Percentiles rank a stretch among this genome's conserved stretches.
phyloP scores from a whole-genome alignment of 2,113 vertebrate species.

The Actinemys pallida region DNA sequence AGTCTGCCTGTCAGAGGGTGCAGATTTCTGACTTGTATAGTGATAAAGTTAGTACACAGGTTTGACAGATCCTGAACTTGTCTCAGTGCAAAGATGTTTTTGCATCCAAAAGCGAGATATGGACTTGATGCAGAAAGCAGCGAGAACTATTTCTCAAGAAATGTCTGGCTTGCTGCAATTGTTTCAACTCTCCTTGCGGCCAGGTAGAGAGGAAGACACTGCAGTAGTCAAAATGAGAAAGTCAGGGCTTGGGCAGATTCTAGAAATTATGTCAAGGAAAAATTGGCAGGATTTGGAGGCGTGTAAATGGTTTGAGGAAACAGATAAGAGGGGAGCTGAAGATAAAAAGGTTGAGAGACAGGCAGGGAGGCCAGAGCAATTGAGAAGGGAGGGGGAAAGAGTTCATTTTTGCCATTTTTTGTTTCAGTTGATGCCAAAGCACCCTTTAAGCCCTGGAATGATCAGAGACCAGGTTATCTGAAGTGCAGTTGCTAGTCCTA shows the following conservation, averaged over 20 bases:
- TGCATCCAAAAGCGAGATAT: neutral
- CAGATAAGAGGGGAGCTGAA: neutral
- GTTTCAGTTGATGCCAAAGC: no score
- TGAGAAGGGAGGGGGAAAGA: neutral
- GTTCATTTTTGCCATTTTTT: no score
- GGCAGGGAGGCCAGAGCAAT: neutral
- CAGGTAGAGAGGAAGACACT: neutral
- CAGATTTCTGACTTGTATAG: neutral
- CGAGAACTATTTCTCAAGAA: neutral
- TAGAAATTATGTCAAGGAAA: neutral
- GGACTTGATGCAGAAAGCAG: neutral
- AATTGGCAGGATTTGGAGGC: neutral
- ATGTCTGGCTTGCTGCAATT: neutral
- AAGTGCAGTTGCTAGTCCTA: no score
- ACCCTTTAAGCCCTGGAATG: no score
- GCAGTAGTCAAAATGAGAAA: neutral
- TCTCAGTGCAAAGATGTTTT: neutral
- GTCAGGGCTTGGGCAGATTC: neutral
- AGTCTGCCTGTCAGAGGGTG: neutral
- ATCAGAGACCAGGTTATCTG: no score
- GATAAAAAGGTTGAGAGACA: neutral
- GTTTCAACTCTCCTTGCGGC: neutral
- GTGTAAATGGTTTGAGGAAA: neutral
- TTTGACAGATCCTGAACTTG: neutral
- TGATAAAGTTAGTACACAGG: neutral